Conservation (phyloP, 2,888 invertebrate genomes). For the Pardosa pseudoannulata region DNA sequence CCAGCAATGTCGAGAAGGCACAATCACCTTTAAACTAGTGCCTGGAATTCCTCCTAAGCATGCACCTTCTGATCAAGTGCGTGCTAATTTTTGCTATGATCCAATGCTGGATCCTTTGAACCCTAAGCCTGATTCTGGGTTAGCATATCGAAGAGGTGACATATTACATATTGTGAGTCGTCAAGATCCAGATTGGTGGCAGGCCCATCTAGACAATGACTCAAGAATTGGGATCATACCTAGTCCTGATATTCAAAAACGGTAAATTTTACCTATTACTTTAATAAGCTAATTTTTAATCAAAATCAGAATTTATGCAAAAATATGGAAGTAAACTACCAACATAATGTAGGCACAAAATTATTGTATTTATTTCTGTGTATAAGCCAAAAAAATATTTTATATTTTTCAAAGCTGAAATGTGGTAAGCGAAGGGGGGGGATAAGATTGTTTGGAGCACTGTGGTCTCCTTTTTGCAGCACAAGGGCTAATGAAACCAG, state of each 20-base stretch:
- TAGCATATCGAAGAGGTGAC: constrained; percentile 94
- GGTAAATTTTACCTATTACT: no score
- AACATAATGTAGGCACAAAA: no score
- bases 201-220: constrained; percentile 75
- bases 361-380: no score
- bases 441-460: no score
- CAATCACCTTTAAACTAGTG: constrained; percentile 96
- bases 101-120: constrained; percentile 92
- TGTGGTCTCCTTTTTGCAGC: no score
- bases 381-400: no score
- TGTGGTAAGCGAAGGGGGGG: no score
- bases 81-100: constrained; percentile 93
- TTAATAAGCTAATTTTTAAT: no score
- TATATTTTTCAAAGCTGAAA: no score
- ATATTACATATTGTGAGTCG: constrained; percentile 96
- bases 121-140: constrained; percentile 97
- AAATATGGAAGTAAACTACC: no score
- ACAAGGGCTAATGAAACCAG: no score
- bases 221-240: constrained; percentile 94
- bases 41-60: constrained; percentile 82
- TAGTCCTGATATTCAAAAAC: constrained; percentile 88
- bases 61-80: constrained; percentile 93
- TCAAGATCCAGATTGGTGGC: constrained; percentile 87
- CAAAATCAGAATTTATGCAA: no score
- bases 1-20: constrained; percentile 95